Conservation (phyloP, 1,140 invertebrate genomes). For the Drosophila melanica region DNA sequence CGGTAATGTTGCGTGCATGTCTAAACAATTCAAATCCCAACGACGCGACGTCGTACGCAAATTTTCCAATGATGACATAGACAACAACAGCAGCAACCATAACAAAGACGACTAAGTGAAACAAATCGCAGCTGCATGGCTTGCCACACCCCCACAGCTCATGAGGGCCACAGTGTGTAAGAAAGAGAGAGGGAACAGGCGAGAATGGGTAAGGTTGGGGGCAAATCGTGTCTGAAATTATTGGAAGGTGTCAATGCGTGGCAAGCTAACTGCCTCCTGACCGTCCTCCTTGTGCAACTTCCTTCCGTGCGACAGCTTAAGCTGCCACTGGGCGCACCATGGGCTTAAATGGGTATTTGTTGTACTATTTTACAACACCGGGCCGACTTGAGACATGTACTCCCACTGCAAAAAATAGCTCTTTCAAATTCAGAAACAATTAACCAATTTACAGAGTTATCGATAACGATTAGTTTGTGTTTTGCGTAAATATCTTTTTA, state of each 20-base stretch:
- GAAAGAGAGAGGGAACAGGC: neutral
- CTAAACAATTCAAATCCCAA: slow-evolving; percentile 77
- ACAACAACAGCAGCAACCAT: neutral
- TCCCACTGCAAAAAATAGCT: neutral
- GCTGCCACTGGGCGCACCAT: slow-evolving; percentile 14
- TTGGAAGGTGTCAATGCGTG: slow-evolving; percentile 75
- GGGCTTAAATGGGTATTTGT: neutral
- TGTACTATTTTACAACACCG: neutral
- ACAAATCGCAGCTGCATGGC: slow-evolving; percentile 68
- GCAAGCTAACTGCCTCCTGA: slow-evolving; percentile 33
- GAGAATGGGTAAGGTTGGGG: neutral
- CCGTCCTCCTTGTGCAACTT: slow-evolving; percentile 14
- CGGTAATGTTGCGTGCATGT: slow-evolving; percentile 80
- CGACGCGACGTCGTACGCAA: slow-evolving; percentile 57
- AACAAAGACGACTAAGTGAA: slow-evolving; percentile 61
- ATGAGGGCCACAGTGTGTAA: neutral
- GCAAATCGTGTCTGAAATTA: slow-evolving; percentile 54
- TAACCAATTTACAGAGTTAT: too few relatives aligned
- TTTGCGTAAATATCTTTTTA: too few relatives aligned
- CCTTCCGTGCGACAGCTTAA: slow-evolving; percentile 38
- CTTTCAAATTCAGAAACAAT: too few relatives aligned
- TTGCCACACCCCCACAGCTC: slow-evolving; percentile 1
- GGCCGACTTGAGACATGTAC: neutral
- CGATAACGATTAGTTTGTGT: too few relatives aligned
- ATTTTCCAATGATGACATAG: slow-evolving; percentile 44